Evolutionary conservation across 2,797 vertebrate genomes (phyloP).

Genomic region (Sandelia bainsii): DNA sequence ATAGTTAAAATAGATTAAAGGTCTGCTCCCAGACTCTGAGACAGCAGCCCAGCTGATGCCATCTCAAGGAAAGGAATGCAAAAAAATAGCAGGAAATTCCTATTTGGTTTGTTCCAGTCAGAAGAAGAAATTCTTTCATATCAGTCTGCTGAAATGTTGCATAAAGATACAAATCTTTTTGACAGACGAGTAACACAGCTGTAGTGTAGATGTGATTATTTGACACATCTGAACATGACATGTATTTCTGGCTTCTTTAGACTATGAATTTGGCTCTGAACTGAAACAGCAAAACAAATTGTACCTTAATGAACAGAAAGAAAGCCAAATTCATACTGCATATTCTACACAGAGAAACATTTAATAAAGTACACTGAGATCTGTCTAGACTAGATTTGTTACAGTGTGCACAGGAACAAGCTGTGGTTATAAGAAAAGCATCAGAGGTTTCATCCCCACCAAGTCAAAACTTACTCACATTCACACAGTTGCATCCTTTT

Average conservation of each 20-base stretch:
- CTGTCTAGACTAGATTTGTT: not conserved
- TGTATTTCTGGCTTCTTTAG: too few species aligned
- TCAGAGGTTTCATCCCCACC: constrained; percentile 29
- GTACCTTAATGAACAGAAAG: too few species aligned
- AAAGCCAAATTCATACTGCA: too few species aligned
- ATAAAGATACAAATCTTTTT: constrained; percentile 31
- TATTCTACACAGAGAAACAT: too few species aligned
- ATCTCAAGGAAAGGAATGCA: constrained; percentile 76
- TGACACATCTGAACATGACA: too few species aligned
- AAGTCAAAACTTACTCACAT: constrained; percentile 28
- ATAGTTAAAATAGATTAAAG: constrained; percentile 65
- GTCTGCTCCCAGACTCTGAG: constrained; percentile 68
- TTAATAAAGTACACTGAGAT: not conserved
- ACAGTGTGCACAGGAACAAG: not conserved
- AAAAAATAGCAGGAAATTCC: constrained; percentile 86
- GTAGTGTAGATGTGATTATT: not conserved
- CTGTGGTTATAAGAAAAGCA: not conserved
- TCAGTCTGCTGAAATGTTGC: constrained; percentile 50
- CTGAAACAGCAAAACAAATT: too few species aligned
- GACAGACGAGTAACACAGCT: not conserved
- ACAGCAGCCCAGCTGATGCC: constrained; percentile 77
- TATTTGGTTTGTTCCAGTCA: constrained; percentile 68
- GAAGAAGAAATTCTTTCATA: constrained; percentile 65
- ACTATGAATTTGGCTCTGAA: too few species aligned
- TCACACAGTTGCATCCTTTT: not conserved